phyloP scores from a whole-genome alignment of 2,888 invertebrate species.

The Lysandra bellargus region DNA sequence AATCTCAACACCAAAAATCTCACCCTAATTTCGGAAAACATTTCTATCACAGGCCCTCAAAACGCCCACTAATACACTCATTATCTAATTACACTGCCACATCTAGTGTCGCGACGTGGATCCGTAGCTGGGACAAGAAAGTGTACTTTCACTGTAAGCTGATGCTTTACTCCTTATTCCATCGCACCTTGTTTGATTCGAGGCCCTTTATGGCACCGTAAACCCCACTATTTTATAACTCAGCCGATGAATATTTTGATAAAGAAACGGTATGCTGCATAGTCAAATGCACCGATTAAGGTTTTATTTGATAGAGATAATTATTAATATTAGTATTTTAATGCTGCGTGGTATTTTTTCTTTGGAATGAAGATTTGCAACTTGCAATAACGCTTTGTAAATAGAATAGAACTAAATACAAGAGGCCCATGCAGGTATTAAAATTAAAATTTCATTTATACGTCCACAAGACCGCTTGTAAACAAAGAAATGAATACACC shows the following conservation, averaged over 20 bases:
- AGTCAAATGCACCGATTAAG: not conserved
- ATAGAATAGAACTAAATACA: too few species aligned
- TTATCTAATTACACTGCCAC: constrained; percentile 40
- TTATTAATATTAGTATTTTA: too few species aligned
- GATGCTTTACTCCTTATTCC: constrained; percentile 69
- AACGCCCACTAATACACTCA: not conserved
- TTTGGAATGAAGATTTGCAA: too few species aligned
- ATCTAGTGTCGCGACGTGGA: constrained; percentile 54
- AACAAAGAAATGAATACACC: too few species aligned
- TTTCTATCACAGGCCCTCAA: not conserved
- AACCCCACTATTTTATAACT: not conserved
- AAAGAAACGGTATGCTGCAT: not conserved
- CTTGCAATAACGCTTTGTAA: too few species aligned
- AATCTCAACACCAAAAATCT: too few species aligned
- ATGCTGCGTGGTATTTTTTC: too few species aligned
- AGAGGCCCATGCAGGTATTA: too few species aligned
- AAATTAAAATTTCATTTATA: too few species aligned
- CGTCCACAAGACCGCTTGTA: too few species aligned
- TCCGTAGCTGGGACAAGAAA: constrained; percentile 66
- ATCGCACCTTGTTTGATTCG: constrained; percentile 71
- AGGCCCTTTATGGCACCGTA: constrained; percentile 41
- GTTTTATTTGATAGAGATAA: not conserved
- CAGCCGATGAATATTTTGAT: not conserved
- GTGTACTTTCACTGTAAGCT: constrained; percentile 75
- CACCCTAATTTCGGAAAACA: too few species aligned